phyloP scores from a whole-genome alignment of 2,888 invertebrate species.

The Rhorus exstirpatorius region DNA sequence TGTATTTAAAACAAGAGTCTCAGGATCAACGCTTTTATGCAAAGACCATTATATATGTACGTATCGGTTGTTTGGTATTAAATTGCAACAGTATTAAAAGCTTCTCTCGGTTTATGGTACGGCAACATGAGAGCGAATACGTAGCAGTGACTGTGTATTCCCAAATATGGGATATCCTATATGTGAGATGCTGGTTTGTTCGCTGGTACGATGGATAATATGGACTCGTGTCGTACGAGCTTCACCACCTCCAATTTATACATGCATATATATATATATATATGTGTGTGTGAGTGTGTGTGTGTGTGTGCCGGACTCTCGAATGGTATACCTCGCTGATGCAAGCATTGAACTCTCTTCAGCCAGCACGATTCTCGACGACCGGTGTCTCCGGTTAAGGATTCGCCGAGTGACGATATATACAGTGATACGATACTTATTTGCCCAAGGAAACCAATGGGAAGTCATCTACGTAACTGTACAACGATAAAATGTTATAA shows the following conservation, averaged over 20 bases:
- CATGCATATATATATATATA: not conserved
- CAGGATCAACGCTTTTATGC: conserved; percentile 36
- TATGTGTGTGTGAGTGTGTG: not conserved
- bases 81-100: conserved; percentile 33
- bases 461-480: conserved; percentile 70
- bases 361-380: conserved; percentile 67
- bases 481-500: conserved; percentile 46
- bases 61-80: conserved; percentile 22
- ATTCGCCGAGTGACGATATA: conserved; percentile 65
- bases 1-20: not conserved
- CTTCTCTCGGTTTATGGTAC: conserved; percentile 23
- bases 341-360: conserved; percentile 83
- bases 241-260: conserved; percentile 12
- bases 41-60: conserved; percentile 14
- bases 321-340: conserved; percentile 74
- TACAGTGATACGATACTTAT: conserved; percentile 3
- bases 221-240: conserved; percentile 51
- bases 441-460: conserved; percentile 44
- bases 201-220: conserved; percentile 40
- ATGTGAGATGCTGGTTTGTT: conserved; percentile 45
- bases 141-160: conserved; percentile 40
- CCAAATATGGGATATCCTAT: conserved; percentile 68
- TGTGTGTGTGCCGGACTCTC: conserved; percentile 37
- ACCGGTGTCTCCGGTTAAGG: conserved; percentile 79
- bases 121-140: conserved; percentile 3